phyloP scores from a whole-genome alignment of 2,797 vertebrate genomes.

The Botia kubotai region DNA sequence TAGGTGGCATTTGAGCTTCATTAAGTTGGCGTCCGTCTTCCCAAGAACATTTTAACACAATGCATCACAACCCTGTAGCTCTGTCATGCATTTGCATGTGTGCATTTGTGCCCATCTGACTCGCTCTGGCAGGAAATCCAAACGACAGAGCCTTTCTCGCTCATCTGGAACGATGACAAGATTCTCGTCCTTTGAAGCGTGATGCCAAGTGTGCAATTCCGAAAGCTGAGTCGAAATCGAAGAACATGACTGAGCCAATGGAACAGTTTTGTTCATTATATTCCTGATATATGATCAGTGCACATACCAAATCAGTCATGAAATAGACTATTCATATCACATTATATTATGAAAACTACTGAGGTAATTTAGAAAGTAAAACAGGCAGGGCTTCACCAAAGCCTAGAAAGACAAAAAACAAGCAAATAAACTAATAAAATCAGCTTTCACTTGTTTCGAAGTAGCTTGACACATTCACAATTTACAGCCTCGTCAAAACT shows the following conservation, averaged over 20 bases:
- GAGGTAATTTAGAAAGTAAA: background rate
- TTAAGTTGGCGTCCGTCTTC: background rate
- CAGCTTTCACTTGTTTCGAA: conserved; percentile 2
- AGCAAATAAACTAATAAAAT: background rate
- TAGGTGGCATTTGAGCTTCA: background rate
- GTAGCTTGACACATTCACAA: background rate
- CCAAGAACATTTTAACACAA: conserved; percentile 31
- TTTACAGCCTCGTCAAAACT: conserved; percentile 10
- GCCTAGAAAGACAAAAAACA: background rate
- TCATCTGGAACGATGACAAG: conserved; percentile 35
- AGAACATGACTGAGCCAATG: background rate
- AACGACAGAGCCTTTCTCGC: conserved; percentile 46
- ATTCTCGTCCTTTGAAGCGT: conserved; percentile 51
- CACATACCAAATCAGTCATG: background rate
- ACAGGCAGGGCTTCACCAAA: background rate
- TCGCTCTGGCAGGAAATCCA: conserved; percentile 29
- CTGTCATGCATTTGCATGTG: conserved; percentile 52
- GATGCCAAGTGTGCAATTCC: background rate
- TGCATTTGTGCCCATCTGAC: conserved; percentile 55
- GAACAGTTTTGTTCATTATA: background rate
- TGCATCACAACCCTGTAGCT: conserved; percentile 32
- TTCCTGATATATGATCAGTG: background rate
- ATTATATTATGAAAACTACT: background rate
- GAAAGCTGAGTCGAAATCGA: background rate
- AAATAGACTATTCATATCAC: background rate